Percentiles rank a stretch among this genome's conserved stretches.
phyloP scores from a whole-genome alignment of 2,888 invertebrate genomes.

The Drosophila nr. fundita region DNA sequence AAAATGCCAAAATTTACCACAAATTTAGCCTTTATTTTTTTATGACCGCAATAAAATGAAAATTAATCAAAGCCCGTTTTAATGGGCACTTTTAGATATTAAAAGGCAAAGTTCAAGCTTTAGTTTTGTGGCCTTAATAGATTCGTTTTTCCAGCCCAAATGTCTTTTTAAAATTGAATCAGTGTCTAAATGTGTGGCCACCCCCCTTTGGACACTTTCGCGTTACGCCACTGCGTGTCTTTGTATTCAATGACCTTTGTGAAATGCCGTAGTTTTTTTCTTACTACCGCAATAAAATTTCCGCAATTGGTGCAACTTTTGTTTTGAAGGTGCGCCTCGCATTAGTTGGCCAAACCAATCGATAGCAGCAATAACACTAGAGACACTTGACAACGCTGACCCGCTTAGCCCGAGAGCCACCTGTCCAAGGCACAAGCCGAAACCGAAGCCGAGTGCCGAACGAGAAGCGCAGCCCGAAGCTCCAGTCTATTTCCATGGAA shows the following conservation, averaged over 20 bases:
- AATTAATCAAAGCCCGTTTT: background rate
- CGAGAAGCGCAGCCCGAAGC: slow-evolving; percentile 10
- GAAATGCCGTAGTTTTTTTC: slow-evolving; percentile 38
- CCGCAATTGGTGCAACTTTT: slow-evolving; percentile 73
- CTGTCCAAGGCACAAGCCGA: slow-evolving; percentile 3
- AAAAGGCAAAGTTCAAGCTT: background rate
- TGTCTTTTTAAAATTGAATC: background rate
- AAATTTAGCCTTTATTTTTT: background rate
- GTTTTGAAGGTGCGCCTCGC: slow-evolving; percentile 69
- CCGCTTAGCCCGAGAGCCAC: slow-evolving; percentile 45
- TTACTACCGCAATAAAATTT: slow-evolving; percentile 62
- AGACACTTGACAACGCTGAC: slow-evolving; percentile 52
- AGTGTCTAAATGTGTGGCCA: background rate
- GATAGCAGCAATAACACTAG: slow-evolving; percentile 68
- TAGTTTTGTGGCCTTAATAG: background rate
- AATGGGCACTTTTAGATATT: background rate
- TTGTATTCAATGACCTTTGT: slow-evolving; percentile 59
- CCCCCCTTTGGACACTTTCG: background rate
- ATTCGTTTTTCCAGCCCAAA: background rate
- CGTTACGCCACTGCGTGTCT: slow-evolving; percentile 21
- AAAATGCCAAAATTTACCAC: background rate
- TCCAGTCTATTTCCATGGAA: slow-evolving; percentile 8
- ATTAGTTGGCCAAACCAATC: slow-evolving; percentile 73
- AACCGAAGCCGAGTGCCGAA: background rate
- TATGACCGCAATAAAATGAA: background rate